These are phyloP conservation scores for Sebastes ruberrimus DNA, from an alignment of 2,797 vertebrate species.

Conservation along the genomic window DNA sequence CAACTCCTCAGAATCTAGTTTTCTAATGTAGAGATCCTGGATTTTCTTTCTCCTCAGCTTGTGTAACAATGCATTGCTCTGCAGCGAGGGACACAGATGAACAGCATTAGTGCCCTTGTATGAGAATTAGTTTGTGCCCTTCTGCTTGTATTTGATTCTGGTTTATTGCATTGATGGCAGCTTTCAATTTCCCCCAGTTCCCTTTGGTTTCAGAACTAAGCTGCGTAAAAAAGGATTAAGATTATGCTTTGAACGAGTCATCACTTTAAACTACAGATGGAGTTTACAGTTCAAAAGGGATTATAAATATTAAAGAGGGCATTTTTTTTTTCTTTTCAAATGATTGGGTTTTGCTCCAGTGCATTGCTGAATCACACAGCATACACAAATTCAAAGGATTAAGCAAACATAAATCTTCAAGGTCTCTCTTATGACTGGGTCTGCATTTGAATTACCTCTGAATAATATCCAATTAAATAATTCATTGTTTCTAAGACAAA, in stretches of 20 bases:
- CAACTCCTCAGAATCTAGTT: not conserved
- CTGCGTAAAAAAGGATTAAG: constrained; percentile 82
- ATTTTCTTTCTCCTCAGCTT: not conserved
- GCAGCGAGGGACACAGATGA: constrained; percentile 50
- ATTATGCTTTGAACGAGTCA: constrained; percentile 82
- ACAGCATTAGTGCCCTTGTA: constrained; percentile 64
- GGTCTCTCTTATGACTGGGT: constrained; percentile 69
- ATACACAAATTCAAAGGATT: constrained; percentile 77
- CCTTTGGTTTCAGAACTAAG: constrained; percentile 78
- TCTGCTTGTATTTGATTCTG: constrained; percentile 69
- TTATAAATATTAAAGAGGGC: constrained; percentile 84
- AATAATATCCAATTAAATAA: constrained; percentile 80
- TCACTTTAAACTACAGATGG: constrained; percentile 85
- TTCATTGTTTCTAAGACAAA: constrained; percentile 71
- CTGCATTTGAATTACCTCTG: constrained; percentile 71
- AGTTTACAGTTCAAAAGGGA: constrained; percentile 84
- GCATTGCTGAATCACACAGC: constrained; percentile 68
- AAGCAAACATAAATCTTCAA: constrained; percentile 75
- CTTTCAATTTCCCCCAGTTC: constrained; percentile 75
- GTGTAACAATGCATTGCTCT: constrained; percentile 31
- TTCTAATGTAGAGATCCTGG: not conserved
- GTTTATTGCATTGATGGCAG: constrained; percentile 78
- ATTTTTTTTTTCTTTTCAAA: constrained; percentile 70
- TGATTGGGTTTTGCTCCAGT: constrained; percentile 77
- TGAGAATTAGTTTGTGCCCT: constrained; percentile 64